Percentiles rank a stretch among this genome's conserved stretches.
These are phyloP conservation scores for Drosophila oshimai DNA, from an alignment of 1,140 invertebrate genomes.

Conservation along the genomic window DNA sequence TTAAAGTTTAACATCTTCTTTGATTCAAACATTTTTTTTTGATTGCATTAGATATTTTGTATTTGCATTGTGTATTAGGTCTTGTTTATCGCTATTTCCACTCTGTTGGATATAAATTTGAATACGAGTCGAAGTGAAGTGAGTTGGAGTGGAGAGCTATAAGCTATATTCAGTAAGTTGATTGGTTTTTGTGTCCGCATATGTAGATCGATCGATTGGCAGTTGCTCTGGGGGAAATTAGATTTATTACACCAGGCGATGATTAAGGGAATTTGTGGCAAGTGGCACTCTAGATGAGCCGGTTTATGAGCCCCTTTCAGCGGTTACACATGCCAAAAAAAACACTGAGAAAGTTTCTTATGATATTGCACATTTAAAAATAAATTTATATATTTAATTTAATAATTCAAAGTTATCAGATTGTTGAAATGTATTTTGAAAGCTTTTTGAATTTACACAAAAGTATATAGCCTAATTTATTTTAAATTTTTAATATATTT, in stretches of 20 bases:
- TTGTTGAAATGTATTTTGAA: too few relatives aligned
- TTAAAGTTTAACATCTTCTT: too few relatives aligned
- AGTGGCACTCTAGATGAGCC: conserved; percentile 31
- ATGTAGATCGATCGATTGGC: conserved; percentile 34
- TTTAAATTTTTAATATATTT: too few relatives aligned
- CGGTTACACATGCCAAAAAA: background rate
- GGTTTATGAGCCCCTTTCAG: background rate
- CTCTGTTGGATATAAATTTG: background rate
- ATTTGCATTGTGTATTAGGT: background rate
- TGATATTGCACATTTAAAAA: background rate
- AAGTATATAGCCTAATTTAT: too few relatives aligned
- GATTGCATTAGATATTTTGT: background rate
- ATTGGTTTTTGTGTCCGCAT: conserved; percentile 17
- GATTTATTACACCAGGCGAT: conserved; percentile 57
- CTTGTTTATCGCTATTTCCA: background rate
- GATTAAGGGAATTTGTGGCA: conserved; percentile 60
- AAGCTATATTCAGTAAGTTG: conserved; percentile 15
- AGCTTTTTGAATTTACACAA: too few relatives aligned
- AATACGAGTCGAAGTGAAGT: background rate
- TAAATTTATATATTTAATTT: too few relatives aligned
- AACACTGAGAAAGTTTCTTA: background rate
- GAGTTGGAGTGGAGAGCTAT: conserved; percentile 9
- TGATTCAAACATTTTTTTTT: too few relatives aligned
- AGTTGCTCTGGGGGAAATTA: conserved; percentile 50
- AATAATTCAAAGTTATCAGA: too few relatives aligned